Evolutionary conservation across 2,888 invertebrate genomes (phyloP), one percentile per base, ranked within the genome.

Genomic region (Macrophya annulata): DNA sequence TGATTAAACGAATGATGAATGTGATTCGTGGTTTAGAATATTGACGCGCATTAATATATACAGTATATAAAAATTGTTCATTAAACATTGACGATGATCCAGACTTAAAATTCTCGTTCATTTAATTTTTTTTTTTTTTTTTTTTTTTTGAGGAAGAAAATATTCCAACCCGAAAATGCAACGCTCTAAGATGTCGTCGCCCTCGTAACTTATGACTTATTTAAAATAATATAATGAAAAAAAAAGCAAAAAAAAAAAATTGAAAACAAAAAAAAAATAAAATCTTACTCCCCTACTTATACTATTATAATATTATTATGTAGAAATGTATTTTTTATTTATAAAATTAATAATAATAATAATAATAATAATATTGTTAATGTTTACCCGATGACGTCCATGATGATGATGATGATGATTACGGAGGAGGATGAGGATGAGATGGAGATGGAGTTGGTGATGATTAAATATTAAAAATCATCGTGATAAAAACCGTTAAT

Each of bases 261-360:
- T 40, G 15, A 21, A 45, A 21, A 62, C 12, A 31, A 9, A 12
- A 74, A n/a, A 8, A 45, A 12, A 74, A 45, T 74, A 45, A 79
- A 79, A 59, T 40, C 62, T 59, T 62, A 45, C 43, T 31, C 43
- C 76, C 21, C 59, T 55, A 77, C 79, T 85, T 68, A 31, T 31
- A 85, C 68, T 85, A 85, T 68, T 84, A 45, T 85, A n/a, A 25
- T 45, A 77, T 45, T 51, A 48, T 74, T 25, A 37, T 65, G 77
- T 85, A 85, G 85, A 79, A 48, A 85, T 65, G 37, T 85, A 85
- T 85, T 85, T 85, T 77, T 85, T 85, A 85, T 77, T 85, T 85
- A 85, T 85, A 77, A 85, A 25, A 76, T 25, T 84, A n/a, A n/a
- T 40, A 85, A 45, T 17, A 51, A 65, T 74, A 48, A 83, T 85